Conservation (phyloP, 53 echinoderm and acorn worm species). For the Paracentrotus lividus region DNA sequence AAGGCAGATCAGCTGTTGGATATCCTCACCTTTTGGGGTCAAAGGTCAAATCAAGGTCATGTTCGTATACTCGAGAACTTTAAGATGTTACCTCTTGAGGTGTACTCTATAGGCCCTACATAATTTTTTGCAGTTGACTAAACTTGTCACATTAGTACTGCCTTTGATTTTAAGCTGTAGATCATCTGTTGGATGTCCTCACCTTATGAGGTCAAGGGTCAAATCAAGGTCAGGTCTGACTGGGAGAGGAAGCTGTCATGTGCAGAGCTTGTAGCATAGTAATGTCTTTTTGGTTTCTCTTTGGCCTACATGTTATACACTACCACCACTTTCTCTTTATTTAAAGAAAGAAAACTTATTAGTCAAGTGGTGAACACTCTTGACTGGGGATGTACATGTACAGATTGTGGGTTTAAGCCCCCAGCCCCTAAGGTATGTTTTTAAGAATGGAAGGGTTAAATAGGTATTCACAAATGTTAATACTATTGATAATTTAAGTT, state of each 20-base stretch:
- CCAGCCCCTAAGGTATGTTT: too few relatives aligned
- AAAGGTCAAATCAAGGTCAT: constrained; percentile 55
- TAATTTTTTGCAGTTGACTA: too few relatives aligned
- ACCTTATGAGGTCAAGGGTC: constrained; percentile 63
- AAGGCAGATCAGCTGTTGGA: constrained; percentile 60
- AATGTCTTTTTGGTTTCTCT: background rate
- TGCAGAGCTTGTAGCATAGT: background rate
- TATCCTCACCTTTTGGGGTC: constrained; percentile 39
- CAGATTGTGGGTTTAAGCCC: too few relatives aligned
- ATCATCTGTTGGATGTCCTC: constrained; percentile 52
- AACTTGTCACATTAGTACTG: constrained; percentile 2
- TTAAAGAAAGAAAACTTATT: too few relatives aligned
- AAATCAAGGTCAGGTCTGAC: constrained; percentile 42
- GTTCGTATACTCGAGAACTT: too few relatives aligned
- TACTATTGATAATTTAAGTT: background rate
- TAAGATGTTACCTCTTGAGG: too few relatives aligned
- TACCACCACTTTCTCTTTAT: background rate
- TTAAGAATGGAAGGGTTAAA: too few relatives aligned
- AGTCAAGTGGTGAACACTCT: too few relatives aligned
- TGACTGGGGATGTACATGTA: too few relatives aligned
- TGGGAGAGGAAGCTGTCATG: constrained; percentile 4
- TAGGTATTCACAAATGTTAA: background rate
- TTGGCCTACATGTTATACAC: background rate
- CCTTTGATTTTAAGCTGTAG: constrained; percentile 39
- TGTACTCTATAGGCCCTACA: too few relatives aligned